Evolutionary conservation across 2,113 vertebrate genomes (phyloP).

Genomic region (Opisthocomus hoazin): DNA sequence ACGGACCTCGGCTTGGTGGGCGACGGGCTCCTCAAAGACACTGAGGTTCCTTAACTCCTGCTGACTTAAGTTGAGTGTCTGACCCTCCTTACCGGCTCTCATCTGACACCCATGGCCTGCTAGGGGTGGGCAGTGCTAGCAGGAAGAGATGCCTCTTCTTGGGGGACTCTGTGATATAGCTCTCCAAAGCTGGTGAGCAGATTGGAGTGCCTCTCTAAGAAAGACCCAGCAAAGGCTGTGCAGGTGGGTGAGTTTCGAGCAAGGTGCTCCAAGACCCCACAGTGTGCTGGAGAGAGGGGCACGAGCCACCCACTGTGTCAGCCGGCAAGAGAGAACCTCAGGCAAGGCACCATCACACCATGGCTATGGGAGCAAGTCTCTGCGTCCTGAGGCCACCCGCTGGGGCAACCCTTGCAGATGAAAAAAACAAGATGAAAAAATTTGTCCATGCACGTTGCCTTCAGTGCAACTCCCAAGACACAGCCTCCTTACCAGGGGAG

Average conservation of each 20-base stretch:
- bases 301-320: fast-evolving
- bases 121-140: neutral
- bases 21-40: neutral
- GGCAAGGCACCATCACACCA: neutral
- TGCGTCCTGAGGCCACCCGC: neutral
- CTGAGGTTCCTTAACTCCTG: neutral
- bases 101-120: too few relatives aligned
- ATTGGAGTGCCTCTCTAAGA: neutral
- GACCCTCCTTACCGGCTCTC: too few relatives aligned
- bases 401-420: neutral
- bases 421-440: neutral
- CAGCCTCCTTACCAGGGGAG: neutral
- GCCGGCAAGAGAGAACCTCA: neutral
- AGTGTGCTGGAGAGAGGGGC: neutral
- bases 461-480: neutral
- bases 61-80: neutral
- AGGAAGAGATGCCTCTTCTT: fast-evolving
- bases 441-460: fast-evolving
- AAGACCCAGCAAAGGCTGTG: neutral
- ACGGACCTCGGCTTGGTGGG: neutral
- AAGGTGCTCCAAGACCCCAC: neutral
- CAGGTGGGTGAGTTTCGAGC: neutral
- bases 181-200: neutral
- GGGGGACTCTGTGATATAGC: neutral
- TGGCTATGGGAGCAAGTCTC: neutral